These are phyloP conservation scores for Oryzias curvinotus DNA, from an alignment of 2,113 vertebrate genomes.

Conservation along the genomic window DNA sequence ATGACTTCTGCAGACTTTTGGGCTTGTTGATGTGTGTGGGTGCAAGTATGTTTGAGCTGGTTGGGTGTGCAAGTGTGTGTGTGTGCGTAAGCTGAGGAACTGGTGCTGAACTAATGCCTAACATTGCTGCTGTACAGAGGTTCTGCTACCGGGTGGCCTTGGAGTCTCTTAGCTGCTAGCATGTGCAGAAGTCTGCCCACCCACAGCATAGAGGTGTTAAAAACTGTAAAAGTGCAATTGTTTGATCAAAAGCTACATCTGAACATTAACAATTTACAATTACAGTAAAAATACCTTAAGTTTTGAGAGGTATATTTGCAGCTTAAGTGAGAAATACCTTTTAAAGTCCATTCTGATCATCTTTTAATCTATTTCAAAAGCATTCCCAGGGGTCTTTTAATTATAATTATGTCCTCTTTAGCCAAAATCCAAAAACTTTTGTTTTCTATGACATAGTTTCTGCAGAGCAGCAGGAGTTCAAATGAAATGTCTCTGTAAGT, in stretches of 20 bases:
- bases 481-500: no score
- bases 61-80: slow-evolving; percentile 3
- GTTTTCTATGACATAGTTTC: no score
- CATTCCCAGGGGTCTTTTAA: no score
- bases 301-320: no score
- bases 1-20: slow-evolving; percentile 51
- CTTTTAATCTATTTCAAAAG: no score
- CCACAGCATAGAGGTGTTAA: slow-evolving; percentile 70
- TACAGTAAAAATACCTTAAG: no score
- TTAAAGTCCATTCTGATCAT: no score
- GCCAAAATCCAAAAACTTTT: no score
- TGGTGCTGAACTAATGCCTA: slow-evolving; percentile 68
- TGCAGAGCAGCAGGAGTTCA: no score
- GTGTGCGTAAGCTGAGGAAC: slow-evolving; percentile 52
- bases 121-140: slow-evolving; percentile 50
- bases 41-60: slow-evolving; percentile 36
- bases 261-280: neutral
- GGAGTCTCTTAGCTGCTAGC: slow-evolving; percentile 58
- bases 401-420: no score
- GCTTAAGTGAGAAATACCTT: no score
- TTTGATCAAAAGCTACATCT: slow-evolving; percentile 32
- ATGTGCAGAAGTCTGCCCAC: slow-evolving; percentile 65
- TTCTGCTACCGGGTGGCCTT: slow-evolving; percentile 67
- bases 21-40: slow-evolving; percentile 46
- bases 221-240: slow-evolving; percentile 66